These are phyloP conservation scores for Cyprinodon variegatus DNA, from an alignment of 2,113 vertebrate genomes.

Conservation along the genomic window DNA sequence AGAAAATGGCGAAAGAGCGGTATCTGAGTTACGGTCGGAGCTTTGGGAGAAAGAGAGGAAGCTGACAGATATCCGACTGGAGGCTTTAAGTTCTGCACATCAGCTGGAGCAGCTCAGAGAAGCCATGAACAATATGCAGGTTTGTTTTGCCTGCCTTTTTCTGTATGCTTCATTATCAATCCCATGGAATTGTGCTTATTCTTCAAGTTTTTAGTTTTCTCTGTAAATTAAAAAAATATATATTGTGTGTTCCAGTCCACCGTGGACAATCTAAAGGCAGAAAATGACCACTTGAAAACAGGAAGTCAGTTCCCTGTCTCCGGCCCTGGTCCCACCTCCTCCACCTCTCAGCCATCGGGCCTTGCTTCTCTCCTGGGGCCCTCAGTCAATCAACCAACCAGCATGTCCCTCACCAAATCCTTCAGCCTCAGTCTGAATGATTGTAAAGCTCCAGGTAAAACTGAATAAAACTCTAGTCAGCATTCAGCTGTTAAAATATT, in stretches of 20 bases:
- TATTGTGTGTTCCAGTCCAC: slow-evolving; percentile 80
- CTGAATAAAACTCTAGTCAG: not conserved
- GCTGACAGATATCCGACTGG: slow-evolving; percentile 93
- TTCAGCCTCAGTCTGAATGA: slow-evolving; percentile 85
- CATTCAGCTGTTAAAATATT: not conserved
- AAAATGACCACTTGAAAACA: slow-evolving; percentile 94
- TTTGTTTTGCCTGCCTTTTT: slow-evolving; percentile 52
- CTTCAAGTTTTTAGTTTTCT: not conserved
- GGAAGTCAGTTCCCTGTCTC: slow-evolving; percentile 73
- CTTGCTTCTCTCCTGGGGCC: slow-evolving; percentile 80
- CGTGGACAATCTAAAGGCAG: slow-evolving; percentile 91
- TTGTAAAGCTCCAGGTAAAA: slow-evolving; percentile 83
- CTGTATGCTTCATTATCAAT: not conserved
- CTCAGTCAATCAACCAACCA: slow-evolving; percentile 86
- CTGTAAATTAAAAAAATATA: not conserved
- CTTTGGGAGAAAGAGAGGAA: slow-evolving; percentile 96
- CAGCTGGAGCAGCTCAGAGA: slow-evolving; percentile 94
- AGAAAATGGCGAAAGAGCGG: slow-evolving; percentile 87
- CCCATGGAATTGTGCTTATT: not conserved
- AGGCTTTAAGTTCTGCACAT: slow-evolving; percentile 94
- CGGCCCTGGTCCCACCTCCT: slow-evolving; percentile 77
- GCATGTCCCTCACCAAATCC: slow-evolving; percentile 87
- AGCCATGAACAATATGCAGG: slow-evolving; percentile 98
- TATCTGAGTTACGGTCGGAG: slow-evolving; percentile 91
- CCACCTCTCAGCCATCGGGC: slow-evolving; percentile 81